Percentiles rank a stretch among this genome's conserved stretches.
phyloP scores from a whole-genome alignment of 2,888 invertebrate species.

The Pristionchus fissidentatus region DNA sequence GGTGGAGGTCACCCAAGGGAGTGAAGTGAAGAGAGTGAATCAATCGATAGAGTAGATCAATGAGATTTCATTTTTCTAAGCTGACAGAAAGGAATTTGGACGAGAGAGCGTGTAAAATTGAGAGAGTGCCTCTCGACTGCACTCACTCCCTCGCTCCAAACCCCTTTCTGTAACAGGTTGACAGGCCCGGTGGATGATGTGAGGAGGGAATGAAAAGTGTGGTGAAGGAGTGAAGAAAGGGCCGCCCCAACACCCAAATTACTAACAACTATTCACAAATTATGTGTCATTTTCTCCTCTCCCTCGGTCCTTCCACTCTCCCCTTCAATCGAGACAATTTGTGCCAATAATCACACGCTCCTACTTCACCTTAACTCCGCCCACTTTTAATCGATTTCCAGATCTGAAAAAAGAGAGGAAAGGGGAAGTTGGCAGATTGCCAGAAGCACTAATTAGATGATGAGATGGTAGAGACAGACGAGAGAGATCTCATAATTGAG shows the following conservation, averaged over 20 bases:
- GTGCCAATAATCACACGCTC: conserved; percentile 18
- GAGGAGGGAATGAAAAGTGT: background rate
- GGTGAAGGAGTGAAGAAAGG: background rate
- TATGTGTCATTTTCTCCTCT: conserved; percentile 44
- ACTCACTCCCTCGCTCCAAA: no score
- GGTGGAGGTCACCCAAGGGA: conserved; percentile 2
- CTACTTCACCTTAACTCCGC: conserved; percentile 24
- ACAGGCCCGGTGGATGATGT: no score
- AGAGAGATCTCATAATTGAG: background rate
- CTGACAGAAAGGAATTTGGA: no score
- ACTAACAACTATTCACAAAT: conserved; percentile 47
- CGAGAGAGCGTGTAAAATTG: no score
- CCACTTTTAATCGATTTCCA: background rate
- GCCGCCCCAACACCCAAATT: conserved; percentile 29
- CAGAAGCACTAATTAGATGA: background rate
- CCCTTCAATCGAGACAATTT: conserved; percentile 7
- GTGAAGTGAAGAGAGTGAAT: background rate
- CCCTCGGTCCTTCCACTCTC: conserved; percentile 20
- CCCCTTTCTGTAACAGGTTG: no score
- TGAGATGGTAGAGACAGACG: conserved; percentile 6
- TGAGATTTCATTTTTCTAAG: background rate
- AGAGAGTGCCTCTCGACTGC: no score
- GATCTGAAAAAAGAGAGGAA: no score
- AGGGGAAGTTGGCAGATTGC: background rate
- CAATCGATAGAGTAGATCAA: background rate